Base-by-base conservation (phyloP, 2,113 vertebrate genomes). In the Cricetomys ansorgei region DNA sequence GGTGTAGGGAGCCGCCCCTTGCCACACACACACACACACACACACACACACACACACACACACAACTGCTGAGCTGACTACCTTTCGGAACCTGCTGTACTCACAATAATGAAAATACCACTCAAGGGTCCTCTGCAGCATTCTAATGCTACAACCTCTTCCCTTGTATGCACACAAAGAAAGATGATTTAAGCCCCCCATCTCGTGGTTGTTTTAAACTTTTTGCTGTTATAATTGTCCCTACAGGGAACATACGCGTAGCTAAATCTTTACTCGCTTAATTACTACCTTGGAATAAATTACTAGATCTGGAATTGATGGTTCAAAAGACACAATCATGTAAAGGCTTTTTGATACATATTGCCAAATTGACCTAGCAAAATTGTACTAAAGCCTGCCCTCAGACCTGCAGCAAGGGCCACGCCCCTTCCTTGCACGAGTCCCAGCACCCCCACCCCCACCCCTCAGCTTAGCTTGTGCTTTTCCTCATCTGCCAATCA, bases 281-380 rank as follows among this genome's bases (percentile, higher is more conserved):
- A 96, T 98, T 96, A 96, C 88, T 83, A 64, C 86, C 89, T 95
- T 95, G 93, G 65, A 96, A 95, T 86, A 89, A 97, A 96, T 91
- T 16, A 69, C 91, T 59, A 59, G 85, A 76, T 45, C 81, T 67
- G n/a, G 72, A 92, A 92, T 94, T 91, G 45, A n/a, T 72, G 37
- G 76, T 96, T 96, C 53, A 90, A 92, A 94, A 97, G 76, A 40
- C 86, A 55, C 10, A 48, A 0, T 0, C 40, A 2, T 91, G 84
- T 97, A 96, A 91, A 93, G 57, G 91, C 62, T 92, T 93, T 89
- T 79, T 91, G 77, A 89, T 83, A 45, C 72, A 12, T 15, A 21
- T 81, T 86, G 83, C 77, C 85, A 95, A 89, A 96, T 59, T 57
- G 77, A 91, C 91, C 84, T 89, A 50, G n/a, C 59, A 57, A 87